Conservation (phyloP, 2,797 vertebrate genomes). For the Lithobates pipiens region DNA sequence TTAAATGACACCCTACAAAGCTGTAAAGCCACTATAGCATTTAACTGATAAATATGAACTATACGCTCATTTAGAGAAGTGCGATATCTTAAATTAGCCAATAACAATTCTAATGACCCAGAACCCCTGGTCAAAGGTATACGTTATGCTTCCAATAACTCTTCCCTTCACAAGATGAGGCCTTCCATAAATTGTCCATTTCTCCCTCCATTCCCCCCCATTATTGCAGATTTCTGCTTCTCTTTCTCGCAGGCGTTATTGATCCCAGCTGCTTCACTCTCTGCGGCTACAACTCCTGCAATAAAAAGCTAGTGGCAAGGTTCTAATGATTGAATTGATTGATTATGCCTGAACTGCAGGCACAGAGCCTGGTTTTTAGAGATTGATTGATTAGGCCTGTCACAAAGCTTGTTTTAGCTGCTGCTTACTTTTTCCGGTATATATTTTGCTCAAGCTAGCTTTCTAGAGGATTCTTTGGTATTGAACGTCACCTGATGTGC, state of each 20-base stretch:
- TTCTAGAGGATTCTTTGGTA: conserved; percentile 34
- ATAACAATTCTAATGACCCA: neutral
- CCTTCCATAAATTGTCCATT: conserved; percentile 20
- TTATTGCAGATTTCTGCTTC: conserved; percentile 18
- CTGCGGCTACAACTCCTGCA: conserved; percentile 39
- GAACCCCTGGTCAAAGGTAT: neutral
- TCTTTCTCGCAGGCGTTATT: conserved; percentile 46
- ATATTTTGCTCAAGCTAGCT: conserved; percentile 34
- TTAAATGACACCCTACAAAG: no score
- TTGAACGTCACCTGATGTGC: conserved; percentile 40
- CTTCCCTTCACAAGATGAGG: neutral
- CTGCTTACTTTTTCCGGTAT: neutral
- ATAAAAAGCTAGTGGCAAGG: conserved; percentile 48
- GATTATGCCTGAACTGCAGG: conserved; percentile 40
- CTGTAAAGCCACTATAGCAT: neutral
- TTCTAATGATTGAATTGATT: conserved; percentile 54
- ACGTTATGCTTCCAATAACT: neutral
- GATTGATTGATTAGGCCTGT: conserved; percentile 55
- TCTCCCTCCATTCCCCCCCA: conserved; percentile 11
- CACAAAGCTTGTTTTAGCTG: conserved; percentile 41
- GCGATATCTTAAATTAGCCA: neutral
- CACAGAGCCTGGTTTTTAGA: conserved; percentile 34
- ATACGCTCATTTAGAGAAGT: neutral
- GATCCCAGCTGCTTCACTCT: conserved; percentile 41
- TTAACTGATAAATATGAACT: neutral